Base-by-base conservation (phyloP, 1,140 invertebrate species). In the Zaprionus capensis region DNA sequence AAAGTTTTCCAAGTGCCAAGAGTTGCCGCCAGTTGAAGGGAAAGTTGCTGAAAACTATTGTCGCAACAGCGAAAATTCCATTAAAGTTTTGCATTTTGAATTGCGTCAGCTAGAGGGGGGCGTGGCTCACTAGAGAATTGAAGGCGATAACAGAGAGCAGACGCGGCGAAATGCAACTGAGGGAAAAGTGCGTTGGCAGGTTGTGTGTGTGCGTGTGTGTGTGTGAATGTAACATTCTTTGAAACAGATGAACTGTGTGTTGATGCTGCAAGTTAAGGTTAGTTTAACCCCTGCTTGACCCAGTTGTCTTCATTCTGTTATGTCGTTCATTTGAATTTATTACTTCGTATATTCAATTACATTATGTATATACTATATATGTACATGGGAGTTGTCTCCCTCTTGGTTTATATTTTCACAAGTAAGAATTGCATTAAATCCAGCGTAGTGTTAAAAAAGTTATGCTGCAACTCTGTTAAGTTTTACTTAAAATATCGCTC, bases 31-130 rank as follows among this genome's bases (percentile, higher is more conserved):
- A n/a, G 46, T 62, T 58, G n/a, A 11, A 34, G 51, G 46, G 15
- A 34, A 70, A 70, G 58, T 62, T 70, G 44, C 36, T 56, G 55
- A 49, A 66, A 87, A 86, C 83, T 77, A 73, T 87, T 82, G 83
- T 87, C 80, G 55, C 78, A 65, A 49, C 59, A 65, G 65, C 79
- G 74, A 49, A 70, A 87, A 88, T 87, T 87, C 81, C 83, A 88
- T 87, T 87, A 75, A 87, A 87, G 83, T 87, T 87, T 83, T 88
- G 80, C 84, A 87, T 87, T 88, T 75, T 66, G 69, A 87, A 87
- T 87, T 88, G 81, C 80, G 83, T 77, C 72, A 73, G 70, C 46
- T 71, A 73, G 28, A 26, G 9, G 20, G 20, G 65, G 49, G 59
- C 46, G 67, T 61, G 61, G 14, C 24, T 17, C 69, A 12, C 46